phyloP scores from a whole-genome alignment of 2,888 invertebrate genomes.

The Autographa gamma region DNA sequence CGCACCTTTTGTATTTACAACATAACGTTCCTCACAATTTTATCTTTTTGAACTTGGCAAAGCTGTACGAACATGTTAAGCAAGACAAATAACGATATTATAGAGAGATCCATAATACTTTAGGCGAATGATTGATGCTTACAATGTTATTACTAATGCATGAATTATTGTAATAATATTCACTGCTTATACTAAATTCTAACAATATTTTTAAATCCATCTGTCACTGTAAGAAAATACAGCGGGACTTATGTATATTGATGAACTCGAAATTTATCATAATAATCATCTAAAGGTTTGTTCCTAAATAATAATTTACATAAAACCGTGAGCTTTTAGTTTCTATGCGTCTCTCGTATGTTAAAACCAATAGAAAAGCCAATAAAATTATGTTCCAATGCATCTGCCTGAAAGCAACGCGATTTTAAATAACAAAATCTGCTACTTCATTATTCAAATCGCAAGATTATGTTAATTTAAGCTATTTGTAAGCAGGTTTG shows the following conservation, averaged over 20 bases:
- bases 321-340: conserved; percentile 67
- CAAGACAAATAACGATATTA: conserved; percentile 39
- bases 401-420: conserved; percentile 74
- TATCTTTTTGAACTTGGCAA: conserved; percentile 23
- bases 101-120: conserved; percentile 37
- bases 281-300: conserved; percentile 56
- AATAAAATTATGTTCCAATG: conserved; percentile 73
- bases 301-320: conserved; percentile 57
- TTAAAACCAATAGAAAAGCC: conserved; percentile 66
- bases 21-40: neutral
- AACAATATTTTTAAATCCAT: conserved; percentile 43
- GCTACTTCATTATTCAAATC: conserved; percentile 86
- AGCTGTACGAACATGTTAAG: conserved; percentile 30
- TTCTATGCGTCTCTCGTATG: conserved; percentile 57
- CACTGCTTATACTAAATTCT: conserved; percentile 39
- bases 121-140: conserved; percentile 37
- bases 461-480: conserved; percentile 85
- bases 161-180: conserved; percentile 49
- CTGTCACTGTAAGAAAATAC: conserved; percentile 47
- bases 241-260: conserved; percentile 51
- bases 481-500: conserved; percentile 85
- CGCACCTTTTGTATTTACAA: conserved; percentile 13
- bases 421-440: conserved; percentile 78
- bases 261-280: conserved; percentile 53
- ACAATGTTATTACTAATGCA: conserved; percentile 32